These are phyloP conservation scores for Oenanthe oenanthe DNA, from an alignment of 2,113 vertebrate genomes.

Conservation along the genomic window DNA sequence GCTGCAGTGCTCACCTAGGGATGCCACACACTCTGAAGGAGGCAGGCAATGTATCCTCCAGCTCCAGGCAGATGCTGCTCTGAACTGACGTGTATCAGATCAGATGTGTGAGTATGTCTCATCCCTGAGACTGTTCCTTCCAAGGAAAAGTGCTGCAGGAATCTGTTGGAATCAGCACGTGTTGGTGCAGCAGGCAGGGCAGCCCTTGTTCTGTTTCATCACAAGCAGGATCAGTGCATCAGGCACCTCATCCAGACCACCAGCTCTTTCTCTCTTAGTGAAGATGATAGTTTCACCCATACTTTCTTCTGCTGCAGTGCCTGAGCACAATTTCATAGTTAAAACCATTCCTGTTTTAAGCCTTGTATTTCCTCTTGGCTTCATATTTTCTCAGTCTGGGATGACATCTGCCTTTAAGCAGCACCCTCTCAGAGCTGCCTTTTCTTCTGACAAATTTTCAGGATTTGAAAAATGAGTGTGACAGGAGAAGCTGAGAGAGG, in stretches of 20 bases:
- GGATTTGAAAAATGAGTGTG: slow-evolving; percentile 1
- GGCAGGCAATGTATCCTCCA: neutral
- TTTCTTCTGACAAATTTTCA: neutral
- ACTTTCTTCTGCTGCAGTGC: neutral
- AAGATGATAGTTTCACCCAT: neutral
- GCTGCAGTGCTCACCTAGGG: neutral
- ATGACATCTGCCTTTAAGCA: slow-evolving; percentile 45
- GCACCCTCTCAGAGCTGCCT: slow-evolving; percentile 9
- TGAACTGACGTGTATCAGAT: neutral
- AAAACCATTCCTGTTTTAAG: neutral
- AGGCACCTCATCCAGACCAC: neutral
- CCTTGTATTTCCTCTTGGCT: slow-evolving; percentile 30
- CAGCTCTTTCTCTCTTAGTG: neutral
- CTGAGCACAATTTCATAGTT: neutral
- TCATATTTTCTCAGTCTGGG: slow-evolving; percentile 32
- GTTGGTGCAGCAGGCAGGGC: neutral
- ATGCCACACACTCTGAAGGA: neutral
- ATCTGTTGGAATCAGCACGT: neutral
- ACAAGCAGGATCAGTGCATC: neutral
- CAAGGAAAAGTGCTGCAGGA: neutral
- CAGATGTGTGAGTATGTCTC: slow-evolving; percentile 26
- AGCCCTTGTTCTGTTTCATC: neutral
- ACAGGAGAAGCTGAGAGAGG: neutral
- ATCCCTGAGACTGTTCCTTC: neutral
- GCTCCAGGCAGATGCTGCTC: slow-evolving; percentile 14